Percentiles rank a stretch among this genome's conserved stretches.
Conservation (phyloP, 2,888 invertebrate species). For the Candidula unifasciata region DNA sequence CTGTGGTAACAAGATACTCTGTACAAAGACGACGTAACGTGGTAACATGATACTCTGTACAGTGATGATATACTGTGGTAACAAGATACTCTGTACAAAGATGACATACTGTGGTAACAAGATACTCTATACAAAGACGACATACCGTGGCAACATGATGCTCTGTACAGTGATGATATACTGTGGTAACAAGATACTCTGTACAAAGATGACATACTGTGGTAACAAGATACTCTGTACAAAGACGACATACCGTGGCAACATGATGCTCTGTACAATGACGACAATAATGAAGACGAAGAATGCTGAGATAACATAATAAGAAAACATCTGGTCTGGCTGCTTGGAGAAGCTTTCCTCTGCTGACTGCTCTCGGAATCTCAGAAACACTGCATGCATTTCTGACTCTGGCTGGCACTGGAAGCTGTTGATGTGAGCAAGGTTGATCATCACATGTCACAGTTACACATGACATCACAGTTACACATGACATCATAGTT, state of each 20-base stretch:
- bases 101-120: too few relatives aligned
- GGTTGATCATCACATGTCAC: neutral
- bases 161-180: slow-evolving; percentile 88
- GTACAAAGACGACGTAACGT: too few relatives aligned
- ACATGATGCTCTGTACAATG: slow-evolving; percentile 87
- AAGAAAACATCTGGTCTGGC: slow-evolving; percentile 89
- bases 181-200: too few relatives aligned
- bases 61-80: too few relatives aligned
- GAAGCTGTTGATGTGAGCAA: slow-evolving; percentile 80
- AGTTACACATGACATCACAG: too few relatives aligned
- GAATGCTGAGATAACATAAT: slow-evolving; percentile 88
- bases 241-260: slow-evolving; percentile 84
- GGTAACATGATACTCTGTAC: too few relatives aligned
- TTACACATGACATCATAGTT: too few relatives aligned
- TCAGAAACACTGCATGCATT: slow-evolving; percentile 87
- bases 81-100: too few relatives aligned
- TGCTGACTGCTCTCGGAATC: slow-evolving; percentile 87
- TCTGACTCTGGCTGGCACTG: slow-evolving; percentile 81
- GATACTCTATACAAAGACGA: too few relatives aligned
- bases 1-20: too few relatives aligned
- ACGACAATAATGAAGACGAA: slow-evolving; percentile 87
- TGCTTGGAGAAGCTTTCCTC: slow-evolving; percentile 89
- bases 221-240: too few relatives aligned
- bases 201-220: too few relatives aligned
- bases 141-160: slow-evolving; percentile 87